A percentile compares a stretch with the other conserved stretches of the same genome.
These are phyloP conservation scores for Vombatus ursinus DNA, from an alignment of 2,113 vertebrate species.

Conservation along the genomic window DNA sequence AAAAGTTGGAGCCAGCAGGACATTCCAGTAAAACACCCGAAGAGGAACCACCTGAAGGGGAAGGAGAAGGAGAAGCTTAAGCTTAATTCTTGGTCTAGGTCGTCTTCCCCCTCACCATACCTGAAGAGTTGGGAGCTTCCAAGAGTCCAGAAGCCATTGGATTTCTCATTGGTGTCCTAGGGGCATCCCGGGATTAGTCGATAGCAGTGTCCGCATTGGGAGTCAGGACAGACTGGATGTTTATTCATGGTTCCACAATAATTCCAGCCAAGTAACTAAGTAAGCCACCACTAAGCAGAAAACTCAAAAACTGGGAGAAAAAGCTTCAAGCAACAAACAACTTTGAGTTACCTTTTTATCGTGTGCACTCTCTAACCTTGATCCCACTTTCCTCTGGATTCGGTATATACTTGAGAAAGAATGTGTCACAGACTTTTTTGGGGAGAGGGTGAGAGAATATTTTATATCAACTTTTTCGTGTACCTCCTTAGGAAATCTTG, in stretches of 20 bases:
- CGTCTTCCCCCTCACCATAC: not conserved
- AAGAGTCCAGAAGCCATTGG: not conserved
- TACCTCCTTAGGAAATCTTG: not conserved
- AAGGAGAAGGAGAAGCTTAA: not conserved
- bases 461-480: not conserved
- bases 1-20: not conserved
- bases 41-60: not conserved
- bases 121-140: not conserved
- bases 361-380: not conserved
- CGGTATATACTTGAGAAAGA: not conserved
- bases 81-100: not conserved
- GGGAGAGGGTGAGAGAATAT: not conserved
- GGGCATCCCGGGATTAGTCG: not conserved
- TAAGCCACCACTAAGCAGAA: not conserved
- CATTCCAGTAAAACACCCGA: not conserved
- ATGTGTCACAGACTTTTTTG: not conserved
- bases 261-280: not conserved
- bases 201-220: not conserved
- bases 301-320: not conserved
- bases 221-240: not conserved
- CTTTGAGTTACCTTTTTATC: not conserved
- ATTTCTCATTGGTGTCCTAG: too few species aligned
- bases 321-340: not conserved
- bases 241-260: not conserved
- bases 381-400: not conserved